phyloP scores from a whole-genome alignment of 2,888 invertebrate species.

The Stegana nigrithorax region DNA sequence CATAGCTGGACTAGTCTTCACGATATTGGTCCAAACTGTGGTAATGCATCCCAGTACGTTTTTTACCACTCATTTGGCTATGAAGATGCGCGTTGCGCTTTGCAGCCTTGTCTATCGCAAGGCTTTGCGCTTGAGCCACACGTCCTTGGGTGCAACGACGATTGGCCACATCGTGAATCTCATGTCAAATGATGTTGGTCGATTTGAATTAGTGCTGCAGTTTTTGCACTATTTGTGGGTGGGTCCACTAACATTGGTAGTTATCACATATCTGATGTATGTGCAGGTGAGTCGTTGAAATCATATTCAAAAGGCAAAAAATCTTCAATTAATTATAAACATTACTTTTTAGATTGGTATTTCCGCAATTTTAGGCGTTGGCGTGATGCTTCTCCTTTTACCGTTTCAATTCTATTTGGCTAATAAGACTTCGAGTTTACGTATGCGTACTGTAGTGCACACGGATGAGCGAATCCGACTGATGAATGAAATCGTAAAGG shows the following conservation, averaged over 20 bases:
- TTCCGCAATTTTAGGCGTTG: constrained; percentile 72
- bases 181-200: constrained; percentile 93
- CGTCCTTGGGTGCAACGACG: constrained; percentile 81
- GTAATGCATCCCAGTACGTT: constrained; percentile 89
- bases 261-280: constrained; percentile 84
- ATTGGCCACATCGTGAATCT: constrained; percentile 85
- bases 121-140: constrained; percentile 76
- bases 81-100: constrained; percentile 77
- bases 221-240: constrained; percentile 93
- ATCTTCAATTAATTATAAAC: too few species aligned
- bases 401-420: constrained; percentile 83
- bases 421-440: constrained; percentile 79
- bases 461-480: constrained; percentile 91
- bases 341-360: constrained; percentile 68
- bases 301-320: constrained; percentile 48
- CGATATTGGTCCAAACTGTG: constrained; percentile 79
- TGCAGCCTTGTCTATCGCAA: constrained; percentile 78
- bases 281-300: constrained; percentile 68
- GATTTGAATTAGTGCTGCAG: constrained; percentile 75
- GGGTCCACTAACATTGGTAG: constrained; percentile 84
- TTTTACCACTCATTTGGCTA: constrained; percentile 74
- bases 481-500: constrained; percentile 91
- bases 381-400: constrained; percentile 74
- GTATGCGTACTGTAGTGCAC: constrained; percentile 82
- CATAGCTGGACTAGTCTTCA: constrained; percentile 78